Conservation (phyloP, 1,140 invertebrate genomes). For the Tribolium madens region DNA sequence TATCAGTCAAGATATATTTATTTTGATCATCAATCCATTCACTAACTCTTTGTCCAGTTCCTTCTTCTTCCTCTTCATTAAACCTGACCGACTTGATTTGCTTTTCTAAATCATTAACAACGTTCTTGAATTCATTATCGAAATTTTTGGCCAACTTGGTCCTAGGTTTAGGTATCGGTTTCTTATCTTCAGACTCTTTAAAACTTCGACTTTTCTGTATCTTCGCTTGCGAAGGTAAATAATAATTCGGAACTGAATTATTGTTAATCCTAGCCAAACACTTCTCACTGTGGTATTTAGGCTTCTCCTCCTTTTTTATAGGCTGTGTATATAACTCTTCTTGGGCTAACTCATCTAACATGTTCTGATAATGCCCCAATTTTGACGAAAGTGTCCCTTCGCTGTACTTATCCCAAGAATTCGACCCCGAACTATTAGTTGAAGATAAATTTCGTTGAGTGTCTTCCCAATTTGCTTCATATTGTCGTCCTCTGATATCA, state of each 20-base stretch:
- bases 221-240: constrained; percentile 55
- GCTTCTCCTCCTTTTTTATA: constrained; percentile 52
- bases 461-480: constrained; percentile 86
- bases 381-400: constrained; percentile 56
- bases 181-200: constrained; percentile 27
- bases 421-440: constrained; percentile 53
- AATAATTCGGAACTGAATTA: constrained; percentile 56
- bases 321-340: constrained; percentile 49
- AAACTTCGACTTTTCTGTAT: constrained; percentile 20
- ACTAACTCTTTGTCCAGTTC: constrained; percentile 48
- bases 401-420: constrained; percentile 61
- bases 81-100: constrained; percentile 62
- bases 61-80: constrained; percentile 55
- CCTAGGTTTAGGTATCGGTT: constrained; percentile 55
- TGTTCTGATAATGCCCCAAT: constrained; percentile 61
- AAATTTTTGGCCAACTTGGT: constrained; percentile 46
- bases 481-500: constrained; percentile 78
- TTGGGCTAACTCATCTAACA: constrained; percentile 59
- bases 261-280: constrained; percentile 61
- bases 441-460: constrained; percentile 65
- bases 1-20: constrained; percentile 49
- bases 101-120: constrained; percentile 57
- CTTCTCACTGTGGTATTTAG: constrained; percentile 64
- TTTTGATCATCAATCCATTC: constrained; percentile 63
- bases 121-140: constrained; percentile 49